Conservation (phyloP, 64 coral and sea anemone genomes). For the Actinia tenebrosa region DNA sequence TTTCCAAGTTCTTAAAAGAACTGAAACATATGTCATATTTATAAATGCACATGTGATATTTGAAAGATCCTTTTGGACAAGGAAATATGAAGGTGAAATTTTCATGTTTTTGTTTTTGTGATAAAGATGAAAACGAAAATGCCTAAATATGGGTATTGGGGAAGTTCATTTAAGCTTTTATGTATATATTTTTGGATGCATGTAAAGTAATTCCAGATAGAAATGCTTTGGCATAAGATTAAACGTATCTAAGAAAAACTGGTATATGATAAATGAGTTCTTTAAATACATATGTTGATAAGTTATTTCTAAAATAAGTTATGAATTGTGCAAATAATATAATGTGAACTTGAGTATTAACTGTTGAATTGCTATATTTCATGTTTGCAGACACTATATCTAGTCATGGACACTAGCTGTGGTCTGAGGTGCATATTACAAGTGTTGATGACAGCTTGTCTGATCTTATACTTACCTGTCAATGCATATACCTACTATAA, state of each 20-base stretch:
- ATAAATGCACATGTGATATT: too few species aligned
- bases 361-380: background rate
- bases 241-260: background rate
- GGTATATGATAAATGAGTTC: background rate
- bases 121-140: background rate
- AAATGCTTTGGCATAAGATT: background rate
- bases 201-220: background rate
- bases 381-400: background rate
- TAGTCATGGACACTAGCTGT: background rate
- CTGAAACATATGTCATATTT: too few species aligned
- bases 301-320: too few species aligned
- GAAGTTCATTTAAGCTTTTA: background rate
- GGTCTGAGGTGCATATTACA: background rate
- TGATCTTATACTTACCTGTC: background rate
- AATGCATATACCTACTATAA: constrained; percentile 9
- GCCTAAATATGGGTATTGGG: background rate
- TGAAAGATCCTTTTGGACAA: background rate
- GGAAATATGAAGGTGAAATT: background rate
- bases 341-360: too few species aligned
- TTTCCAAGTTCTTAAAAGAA: too few species aligned
- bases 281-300: too few species aligned
- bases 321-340: background rate
- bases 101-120: background rate
- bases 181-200: background rate
- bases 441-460: background rate